Conservation (phyloP, 2,888 invertebrate genomes). For the Copidosoma aretas region DNA sequence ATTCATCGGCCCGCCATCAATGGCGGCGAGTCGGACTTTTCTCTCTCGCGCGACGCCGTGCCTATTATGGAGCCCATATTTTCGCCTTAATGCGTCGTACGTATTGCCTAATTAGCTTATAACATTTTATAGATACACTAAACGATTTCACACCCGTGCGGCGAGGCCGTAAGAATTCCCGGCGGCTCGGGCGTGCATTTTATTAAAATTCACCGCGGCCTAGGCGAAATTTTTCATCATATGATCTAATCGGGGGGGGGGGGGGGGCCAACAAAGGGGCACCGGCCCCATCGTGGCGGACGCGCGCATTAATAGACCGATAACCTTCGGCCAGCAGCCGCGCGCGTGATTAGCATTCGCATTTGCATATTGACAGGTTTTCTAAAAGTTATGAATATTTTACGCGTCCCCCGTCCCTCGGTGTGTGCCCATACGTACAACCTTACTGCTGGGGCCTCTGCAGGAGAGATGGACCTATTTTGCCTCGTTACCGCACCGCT, state of each 20-base stretch:
- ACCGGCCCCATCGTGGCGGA: too few species aligned
- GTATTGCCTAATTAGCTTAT: slow-evolving; percentile 15
- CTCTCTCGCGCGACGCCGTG: not conserved
- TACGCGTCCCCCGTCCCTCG: slow-evolving; percentile 43
- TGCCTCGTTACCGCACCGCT: slow-evolving; percentile 44
- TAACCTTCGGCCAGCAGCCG: slow-evolving; percentile 47
- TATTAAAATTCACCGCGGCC: slow-evolving; percentile 8
- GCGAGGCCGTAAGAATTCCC: slow-evolving; percentile 13
- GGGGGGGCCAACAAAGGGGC: slow-evolving; percentile 34
- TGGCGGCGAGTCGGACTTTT: not conserved
- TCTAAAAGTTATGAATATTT: slow-evolving; percentile 63
- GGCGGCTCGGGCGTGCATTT: not conserved
- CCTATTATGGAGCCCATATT: slow-evolving; percentile 4
- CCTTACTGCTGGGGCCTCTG: slow-evolving; percentile 35
- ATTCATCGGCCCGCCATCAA: too few species aligned
- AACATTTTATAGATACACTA: slow-evolving; percentile 20
- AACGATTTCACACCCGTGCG: slow-evolving; percentile 8
- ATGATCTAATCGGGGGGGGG: slow-evolving; percentile 8
- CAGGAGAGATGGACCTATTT: slow-evolving; percentile 44
- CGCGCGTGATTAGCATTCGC: slow-evolving; percentile 58
- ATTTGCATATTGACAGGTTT: slow-evolving; percentile 63
- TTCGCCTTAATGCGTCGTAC: slow-evolving; percentile 11
- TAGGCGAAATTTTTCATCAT: not conserved
- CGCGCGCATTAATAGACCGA: slow-evolving; percentile 49
- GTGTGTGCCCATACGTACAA: slow-evolving; percentile 21